Evolutionary conservation across 2,797 vertebrate genomes (phyloP).

Genomic region (Rhinatrema bivittatum): DNA sequence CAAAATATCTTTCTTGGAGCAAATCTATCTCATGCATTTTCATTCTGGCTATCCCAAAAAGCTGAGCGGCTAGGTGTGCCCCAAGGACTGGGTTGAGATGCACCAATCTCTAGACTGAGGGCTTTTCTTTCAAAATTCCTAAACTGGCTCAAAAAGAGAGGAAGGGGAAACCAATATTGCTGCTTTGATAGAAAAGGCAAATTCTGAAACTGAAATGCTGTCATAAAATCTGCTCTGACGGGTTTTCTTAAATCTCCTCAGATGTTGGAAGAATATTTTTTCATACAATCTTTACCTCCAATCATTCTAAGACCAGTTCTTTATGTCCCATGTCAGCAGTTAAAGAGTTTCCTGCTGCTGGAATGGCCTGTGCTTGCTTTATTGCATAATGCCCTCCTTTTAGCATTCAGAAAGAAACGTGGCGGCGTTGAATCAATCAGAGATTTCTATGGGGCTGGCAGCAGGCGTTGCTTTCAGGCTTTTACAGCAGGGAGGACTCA

Average conservation of each 20-base stretch:
- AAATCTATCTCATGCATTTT: no score
- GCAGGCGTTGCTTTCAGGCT: no score
- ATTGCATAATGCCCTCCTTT: conserved; percentile 20
- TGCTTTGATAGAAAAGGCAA: conserved; percentile 37
- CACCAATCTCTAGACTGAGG: conserved; percentile 18
- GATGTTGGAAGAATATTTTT: conserved; percentile 61
- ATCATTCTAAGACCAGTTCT: conserved; percentile 35
- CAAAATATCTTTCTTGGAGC: conserved; percentile 22
- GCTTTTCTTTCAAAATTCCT: conserved; percentile 23
- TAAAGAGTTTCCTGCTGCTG: conserved; percentile 16
- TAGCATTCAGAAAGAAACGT: conserved; percentile 11
- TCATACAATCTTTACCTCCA: conserved; percentile 51
- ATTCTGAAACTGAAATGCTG: conserved; percentile 47
- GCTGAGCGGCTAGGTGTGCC: no score
- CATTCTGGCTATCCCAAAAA: no score
- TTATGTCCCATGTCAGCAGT: no score
- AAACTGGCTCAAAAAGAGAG: conserved; percentile 21
- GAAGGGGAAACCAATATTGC: conserved; percentile 29
- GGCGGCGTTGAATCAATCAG: conserved; percentile 4
- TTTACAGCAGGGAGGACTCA: no score
- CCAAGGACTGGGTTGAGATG: conserved; percentile 22
- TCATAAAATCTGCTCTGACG: conserved; percentile 38
- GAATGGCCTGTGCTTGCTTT: conserved; percentile 17
- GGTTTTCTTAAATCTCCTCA: conserved; percentile 56
- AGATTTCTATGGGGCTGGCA: conserved; percentile 7